These are phyloP conservation scores for Anguilla pacifica DNA, from an alignment of 2,797 vertebrate species.

Conservation along the genomic window DNA sequence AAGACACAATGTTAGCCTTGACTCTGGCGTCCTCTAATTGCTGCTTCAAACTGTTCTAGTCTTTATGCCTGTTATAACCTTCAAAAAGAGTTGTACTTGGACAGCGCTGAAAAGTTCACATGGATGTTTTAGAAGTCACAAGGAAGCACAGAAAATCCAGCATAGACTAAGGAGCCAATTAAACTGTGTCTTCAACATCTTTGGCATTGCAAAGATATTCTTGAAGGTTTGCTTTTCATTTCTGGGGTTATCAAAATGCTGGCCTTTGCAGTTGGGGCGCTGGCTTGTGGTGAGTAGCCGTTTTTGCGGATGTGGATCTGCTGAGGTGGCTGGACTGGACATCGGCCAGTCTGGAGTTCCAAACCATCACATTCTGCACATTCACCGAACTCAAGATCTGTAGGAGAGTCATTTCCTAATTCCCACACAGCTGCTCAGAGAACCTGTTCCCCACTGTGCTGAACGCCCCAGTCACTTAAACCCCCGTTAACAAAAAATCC, in stretches of 20 bases:
- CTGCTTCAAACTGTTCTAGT: conserved; percentile 46
- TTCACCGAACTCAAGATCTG: not conserved
- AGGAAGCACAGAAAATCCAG: not conserved
- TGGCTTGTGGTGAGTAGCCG: not conserved
- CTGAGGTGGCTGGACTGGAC: not conserved
- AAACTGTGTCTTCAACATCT: not conserved
- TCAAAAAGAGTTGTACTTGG: not conserved
- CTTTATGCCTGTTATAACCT: not conserved
- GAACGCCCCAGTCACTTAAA: conserved; percentile 23
- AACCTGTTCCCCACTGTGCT: not conserved
- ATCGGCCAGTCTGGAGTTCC: not conserved
- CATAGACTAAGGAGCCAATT: not conserved
- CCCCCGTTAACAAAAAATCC: conserved; percentile 48
- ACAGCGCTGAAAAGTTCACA: not conserved
- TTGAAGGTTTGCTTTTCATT: not conserved
- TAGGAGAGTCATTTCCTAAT: not conserved
- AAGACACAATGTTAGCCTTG: not conserved
- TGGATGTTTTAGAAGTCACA: not conserved
- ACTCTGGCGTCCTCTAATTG: conserved; percentile 27
- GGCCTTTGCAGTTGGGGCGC: not conserved
- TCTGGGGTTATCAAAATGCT: not conserved
- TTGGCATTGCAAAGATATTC: not conserved
- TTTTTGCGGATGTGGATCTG: not conserved
- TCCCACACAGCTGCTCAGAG: not conserved
- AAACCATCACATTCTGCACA: not conserved